A percentile compares a stretch with the other conserved stretches of the same genome.
phyloP scores from a whole-genome alignment of 2,797 vertebrate genomes.

The Otolemur crassicaudatus region DNA sequence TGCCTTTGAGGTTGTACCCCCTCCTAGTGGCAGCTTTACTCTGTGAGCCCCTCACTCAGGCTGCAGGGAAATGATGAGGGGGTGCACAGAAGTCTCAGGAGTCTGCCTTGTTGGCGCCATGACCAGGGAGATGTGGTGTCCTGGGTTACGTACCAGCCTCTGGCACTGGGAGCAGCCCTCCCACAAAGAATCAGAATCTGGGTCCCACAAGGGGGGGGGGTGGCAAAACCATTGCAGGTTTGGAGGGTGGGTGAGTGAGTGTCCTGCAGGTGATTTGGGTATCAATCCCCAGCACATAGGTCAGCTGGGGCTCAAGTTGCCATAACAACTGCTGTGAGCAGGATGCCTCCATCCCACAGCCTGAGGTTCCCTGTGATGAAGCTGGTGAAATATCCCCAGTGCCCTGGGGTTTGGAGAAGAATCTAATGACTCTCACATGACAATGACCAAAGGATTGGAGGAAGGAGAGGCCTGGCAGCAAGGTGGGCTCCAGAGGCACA shows the following conservation, averaged over 20 bases:
- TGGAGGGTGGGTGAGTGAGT: not conserved
- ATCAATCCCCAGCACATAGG: too few relatives aligned
- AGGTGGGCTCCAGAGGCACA: not conserved
- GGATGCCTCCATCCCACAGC: fast-evolving
- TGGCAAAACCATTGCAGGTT: not conserved
- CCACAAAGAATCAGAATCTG: not conserved
- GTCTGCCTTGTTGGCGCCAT: not conserved
- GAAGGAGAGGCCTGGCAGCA: not conserved
- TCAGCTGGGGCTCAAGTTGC: not conserved
- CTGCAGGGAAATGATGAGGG: fast-evolving
- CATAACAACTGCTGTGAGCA: not conserved
- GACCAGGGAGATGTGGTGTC: not conserved
- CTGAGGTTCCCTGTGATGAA: too few relatives aligned
- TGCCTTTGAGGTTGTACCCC: not conserved
- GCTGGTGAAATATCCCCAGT: not conserved
- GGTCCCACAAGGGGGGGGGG: not conserved
- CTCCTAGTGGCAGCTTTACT: not conserved
- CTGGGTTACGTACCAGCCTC: too few relatives aligned
- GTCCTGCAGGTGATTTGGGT: not conserved
- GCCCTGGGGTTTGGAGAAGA: not conserved
- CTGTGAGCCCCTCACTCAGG: fast-evolving
- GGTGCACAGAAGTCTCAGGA: too few relatives aligned
- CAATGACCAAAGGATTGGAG: fast-evolving
- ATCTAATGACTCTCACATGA: not conserved
- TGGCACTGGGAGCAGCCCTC: not conserved